phyloP scores from a whole-genome alignment of 1,140 invertebrate species.

The Scaptomyza graminum region DNA sequence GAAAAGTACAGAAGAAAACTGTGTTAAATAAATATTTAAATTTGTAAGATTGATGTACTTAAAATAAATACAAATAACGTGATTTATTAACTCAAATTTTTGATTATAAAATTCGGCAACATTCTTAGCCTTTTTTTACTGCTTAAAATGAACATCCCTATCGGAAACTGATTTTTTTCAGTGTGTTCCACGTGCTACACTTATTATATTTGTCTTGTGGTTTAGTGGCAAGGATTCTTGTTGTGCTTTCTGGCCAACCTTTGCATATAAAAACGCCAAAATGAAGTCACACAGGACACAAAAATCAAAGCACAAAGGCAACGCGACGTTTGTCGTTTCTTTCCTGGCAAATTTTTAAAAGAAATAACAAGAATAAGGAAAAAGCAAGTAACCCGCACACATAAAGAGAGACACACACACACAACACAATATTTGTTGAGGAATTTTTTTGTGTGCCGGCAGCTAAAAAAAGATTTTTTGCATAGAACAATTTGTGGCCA shows the following conservation, averaged over 20 bases:
- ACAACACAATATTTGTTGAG: slow-evolving; percentile 41
- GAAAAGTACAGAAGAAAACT: background rate
- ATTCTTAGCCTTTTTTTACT: too few relatives aligned
- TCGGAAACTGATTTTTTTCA: too few relatives aligned
- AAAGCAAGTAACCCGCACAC: slow-evolving; percentile 11
- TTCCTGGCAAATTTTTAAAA: slow-evolving; percentile 35
- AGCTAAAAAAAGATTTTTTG: slow-evolving; percentile 29
- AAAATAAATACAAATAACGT: too few relatives aligned
- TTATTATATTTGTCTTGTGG: slow-evolving; percentile 53
- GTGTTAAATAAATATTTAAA: too few relatives aligned
- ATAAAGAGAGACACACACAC: background rate
- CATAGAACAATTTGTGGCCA: slow-evolving; percentile 23
- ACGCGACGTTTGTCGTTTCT: slow-evolving; percentile 12
- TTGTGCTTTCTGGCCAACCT: slow-evolving; percentile 5
- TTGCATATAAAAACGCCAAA: slow-evolving; percentile 47
- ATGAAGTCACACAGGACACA: slow-evolving; percentile 39
- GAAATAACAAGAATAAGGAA: slow-evolving; percentile 4
- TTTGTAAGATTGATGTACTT: too few relatives aligned
- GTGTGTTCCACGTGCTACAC: background rate
- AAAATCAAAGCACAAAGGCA: slow-evolving; percentile 26
- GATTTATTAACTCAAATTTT: too few relatives aligned
- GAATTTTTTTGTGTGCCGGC: slow-evolving; percentile 29
- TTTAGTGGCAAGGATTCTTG: slow-evolving; percentile 17
- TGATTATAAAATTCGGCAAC: too few relatives aligned
- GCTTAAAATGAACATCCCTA: too few relatives aligned